Evolutionary conservation across 2,113 vertebrate genomes (phyloP).

Genomic region (Salvator merianae): DNA sequence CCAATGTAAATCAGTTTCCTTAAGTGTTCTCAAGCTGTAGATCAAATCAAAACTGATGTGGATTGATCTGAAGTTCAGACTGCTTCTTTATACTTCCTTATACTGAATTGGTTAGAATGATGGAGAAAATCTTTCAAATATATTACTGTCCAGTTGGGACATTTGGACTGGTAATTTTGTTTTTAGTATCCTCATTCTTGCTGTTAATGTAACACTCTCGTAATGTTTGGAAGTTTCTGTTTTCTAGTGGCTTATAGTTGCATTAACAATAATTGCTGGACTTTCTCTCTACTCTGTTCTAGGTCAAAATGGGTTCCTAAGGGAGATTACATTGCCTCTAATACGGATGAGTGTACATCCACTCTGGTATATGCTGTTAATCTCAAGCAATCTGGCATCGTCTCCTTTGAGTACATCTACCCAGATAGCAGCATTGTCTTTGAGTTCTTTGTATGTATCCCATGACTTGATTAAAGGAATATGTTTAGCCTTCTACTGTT

Average conservation of each 20-base stretch:
- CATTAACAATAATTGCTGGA: background rate
- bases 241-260: background rate
- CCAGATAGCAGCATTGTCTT: constrained; percentile 91
- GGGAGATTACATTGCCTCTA: constrained; percentile 90
- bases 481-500: background rate
- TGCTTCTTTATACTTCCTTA: background rate
- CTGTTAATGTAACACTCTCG: background rate
- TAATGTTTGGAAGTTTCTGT: background rate
- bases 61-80: background rate
- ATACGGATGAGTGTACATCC: constrained; percentile 92
- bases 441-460: constrained; percentile 90
- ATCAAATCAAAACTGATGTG: background rate
- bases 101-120: background rate
- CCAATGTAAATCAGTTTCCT: background rate
- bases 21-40: background rate
- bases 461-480: background rate
- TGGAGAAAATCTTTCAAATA: background rate
- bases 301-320: constrained; percentile 91
- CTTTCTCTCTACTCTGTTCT: background rate
- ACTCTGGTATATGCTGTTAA: constrained; percentile 89
- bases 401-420: constrained; percentile 93
- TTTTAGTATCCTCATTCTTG: background rate
- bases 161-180: background rate
- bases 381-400: constrained; percentile 88
- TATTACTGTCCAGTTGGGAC: background rate